A percentile compares a stretch with the other conserved stretches of the same genome.
These are phyloP conservation scores for Pipistrellus kuhlii DNA, from an alignment of 2,797 vertebrate species.

Conservation along the genomic window DNA sequence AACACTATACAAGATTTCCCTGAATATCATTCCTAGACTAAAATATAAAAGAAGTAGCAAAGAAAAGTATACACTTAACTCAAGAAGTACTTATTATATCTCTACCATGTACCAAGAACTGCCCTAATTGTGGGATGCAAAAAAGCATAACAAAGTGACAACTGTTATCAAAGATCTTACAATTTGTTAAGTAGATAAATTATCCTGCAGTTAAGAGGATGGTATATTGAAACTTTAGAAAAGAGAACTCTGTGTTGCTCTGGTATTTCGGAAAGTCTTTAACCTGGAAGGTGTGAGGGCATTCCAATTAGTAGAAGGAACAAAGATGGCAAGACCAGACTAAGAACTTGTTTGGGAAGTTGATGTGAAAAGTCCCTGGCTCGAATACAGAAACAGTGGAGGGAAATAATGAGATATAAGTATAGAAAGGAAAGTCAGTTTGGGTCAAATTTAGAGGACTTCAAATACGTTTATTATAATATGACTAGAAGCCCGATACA, in stretches of 20 bases:
- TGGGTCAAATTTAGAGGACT: constrained; percentile 5
- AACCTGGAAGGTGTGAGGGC: neutral
- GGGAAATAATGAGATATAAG: neutral
- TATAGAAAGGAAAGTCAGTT: neutral
- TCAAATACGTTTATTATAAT: constrained; percentile 16
- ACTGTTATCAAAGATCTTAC: neutral
- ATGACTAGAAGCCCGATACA: no score
- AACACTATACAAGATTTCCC: neutral
- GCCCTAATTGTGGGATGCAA: neutral
- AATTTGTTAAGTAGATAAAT: neutral
- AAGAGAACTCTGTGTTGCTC: neutral
- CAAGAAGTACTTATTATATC: neutral
- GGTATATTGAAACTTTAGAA: neutral
- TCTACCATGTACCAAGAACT: neutral
- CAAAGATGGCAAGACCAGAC: neutral
- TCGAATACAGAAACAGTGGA: neutral
- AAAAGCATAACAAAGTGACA: neutral
- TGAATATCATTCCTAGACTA: neutral
- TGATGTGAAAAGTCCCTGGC: neutral
- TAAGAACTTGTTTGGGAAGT: neutral
- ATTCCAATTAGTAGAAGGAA: neutral
- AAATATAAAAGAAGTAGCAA: constrained; percentile 33
- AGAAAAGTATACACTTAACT: neutral
- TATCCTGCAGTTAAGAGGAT: neutral
- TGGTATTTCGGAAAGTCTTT: neutral